Base-by-base conservation (phyloP, 2,888 invertebrate genomes). In the Pandemis cinnamomeana region DNA sequence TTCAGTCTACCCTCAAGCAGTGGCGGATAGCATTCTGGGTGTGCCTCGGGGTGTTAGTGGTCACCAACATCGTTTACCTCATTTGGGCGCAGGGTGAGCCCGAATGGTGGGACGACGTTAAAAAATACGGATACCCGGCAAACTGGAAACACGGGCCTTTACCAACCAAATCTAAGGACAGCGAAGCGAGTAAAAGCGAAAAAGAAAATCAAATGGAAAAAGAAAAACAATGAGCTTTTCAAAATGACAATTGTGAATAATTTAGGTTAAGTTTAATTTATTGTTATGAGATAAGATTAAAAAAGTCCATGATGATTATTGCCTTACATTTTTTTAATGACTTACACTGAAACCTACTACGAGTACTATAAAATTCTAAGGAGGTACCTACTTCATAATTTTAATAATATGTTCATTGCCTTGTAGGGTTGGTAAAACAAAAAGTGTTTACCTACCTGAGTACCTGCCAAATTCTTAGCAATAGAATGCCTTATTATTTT, bases 11-110 rank as follows among this genome's bases (percentile, higher is more conserved):
- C 0, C 81, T 96, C 7, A 86, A 88, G 27, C 95, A 97, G 91
- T 98, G 98, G 98, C 94, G 96, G 36, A 82, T 95, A 0, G 97
- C 98, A 0, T 98, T 98, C 86, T 97, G 97, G 97, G 96, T 98
- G 51, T 96, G 97, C 60, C 94, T 97, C 7, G 96, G 84, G 0
- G 95, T 97, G 4, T 95, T 97, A 76, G 87, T 95, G 0, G 75
- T 95, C 0, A 96, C 97, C 1, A 97, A 97, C 82, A 55, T 96
- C 0, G 83, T 97, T 8, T 98, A 96, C 86, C 80, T 96, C 3
- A 69, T 96, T 5, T 97, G 95, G 84, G 97, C 96, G 0, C 96
- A 96, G 77, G 97, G 96, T 0, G 96, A 97, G 60, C 95, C 96
- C 51, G 96, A 97, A 76, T 95, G 95, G 83, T 98, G 97, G 97